Conservation (phyloP, 2,113 vertebrate genomes). For the Xiphorhynchus elegans region DNA sequence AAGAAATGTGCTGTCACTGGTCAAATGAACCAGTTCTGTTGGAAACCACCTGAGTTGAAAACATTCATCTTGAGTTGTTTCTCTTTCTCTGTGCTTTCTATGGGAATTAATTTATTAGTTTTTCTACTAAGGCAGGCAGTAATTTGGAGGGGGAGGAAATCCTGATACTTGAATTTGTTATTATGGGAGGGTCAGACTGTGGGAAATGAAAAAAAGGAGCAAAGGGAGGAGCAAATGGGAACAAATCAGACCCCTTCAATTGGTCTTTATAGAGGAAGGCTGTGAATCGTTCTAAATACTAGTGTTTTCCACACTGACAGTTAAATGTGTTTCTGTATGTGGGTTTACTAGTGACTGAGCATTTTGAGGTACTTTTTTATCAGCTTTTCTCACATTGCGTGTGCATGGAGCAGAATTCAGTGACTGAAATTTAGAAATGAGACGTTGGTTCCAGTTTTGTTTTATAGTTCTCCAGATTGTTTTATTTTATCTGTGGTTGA, state of each 20-base stretch:
- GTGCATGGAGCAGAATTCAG: not conserved
- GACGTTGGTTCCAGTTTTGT: not conserved
- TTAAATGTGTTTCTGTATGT: not conserved
- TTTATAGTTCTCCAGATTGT: not conserved
- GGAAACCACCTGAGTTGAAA: not conserved
- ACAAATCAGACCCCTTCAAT: not conserved
- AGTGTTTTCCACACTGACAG: not conserved
- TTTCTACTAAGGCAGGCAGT: not conserved
- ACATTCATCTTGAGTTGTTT: not conserved
- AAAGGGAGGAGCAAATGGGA: not conserved
- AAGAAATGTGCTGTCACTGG: not conserved
- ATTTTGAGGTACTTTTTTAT: not conserved
- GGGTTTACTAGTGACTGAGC: not conserved
- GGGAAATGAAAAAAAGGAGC: not conserved
- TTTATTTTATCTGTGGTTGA: not conserved
- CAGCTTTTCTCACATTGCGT: not conserved
- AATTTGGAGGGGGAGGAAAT: not conserved
- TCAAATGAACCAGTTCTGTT: not conserved
- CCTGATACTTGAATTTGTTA: not conserved
- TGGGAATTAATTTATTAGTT: not conserved
- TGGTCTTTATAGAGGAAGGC: not conserved
- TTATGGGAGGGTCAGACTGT: not conserved
- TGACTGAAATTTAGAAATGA: not conserved
- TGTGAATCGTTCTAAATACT: not conserved
- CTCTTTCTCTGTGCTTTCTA: not conserved